phyloP scores from a whole-genome alignment of 2,888 invertebrate genomes.

The Lithosia quadra region DNA sequence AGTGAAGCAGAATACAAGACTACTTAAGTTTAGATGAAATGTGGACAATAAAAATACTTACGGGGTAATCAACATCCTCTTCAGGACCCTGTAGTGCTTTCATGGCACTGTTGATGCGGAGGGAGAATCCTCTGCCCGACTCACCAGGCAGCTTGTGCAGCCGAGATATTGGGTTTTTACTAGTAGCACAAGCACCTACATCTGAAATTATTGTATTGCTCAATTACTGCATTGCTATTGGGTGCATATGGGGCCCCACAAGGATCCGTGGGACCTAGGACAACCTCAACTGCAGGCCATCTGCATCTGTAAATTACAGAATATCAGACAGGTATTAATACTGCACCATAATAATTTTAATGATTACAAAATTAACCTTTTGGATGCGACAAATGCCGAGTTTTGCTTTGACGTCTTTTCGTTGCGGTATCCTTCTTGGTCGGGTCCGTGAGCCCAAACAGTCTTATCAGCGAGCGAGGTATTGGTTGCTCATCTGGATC shows the following conservation, averaged over 20 bases:
- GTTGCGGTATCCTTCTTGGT: slow-evolving; percentile 48
- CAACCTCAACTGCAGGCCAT: no score
- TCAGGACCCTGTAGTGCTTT: slow-evolving; percentile 77
- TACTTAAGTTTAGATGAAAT: no score
- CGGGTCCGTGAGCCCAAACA: slow-evolving; percentile 80
- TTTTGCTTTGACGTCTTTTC: slow-evolving; percentile 48
- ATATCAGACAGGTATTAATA: neutral
- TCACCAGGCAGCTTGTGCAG: slow-evolving; percentile 89
- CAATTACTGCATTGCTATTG: neutral
- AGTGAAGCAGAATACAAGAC: no score
- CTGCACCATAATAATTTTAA: neutral
- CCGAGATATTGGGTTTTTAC: slow-evolving; percentile 76
- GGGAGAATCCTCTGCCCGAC: slow-evolving; percentile 87
- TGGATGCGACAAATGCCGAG: slow-evolving; percentile 32
- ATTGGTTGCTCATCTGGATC: slow-evolving; percentile 91
- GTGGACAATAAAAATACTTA: slow-evolving; percentile 39
- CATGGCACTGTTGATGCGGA: slow-evolving; percentile 89
- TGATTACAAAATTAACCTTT: slow-evolving; percentile 5
- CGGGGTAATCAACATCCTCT: slow-evolving; percentile 68
- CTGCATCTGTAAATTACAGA: no score
- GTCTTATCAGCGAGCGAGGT: slow-evolving; percentile 89
- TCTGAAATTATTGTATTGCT: slow-evolving; percentile 24
- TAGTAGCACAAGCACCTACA: slow-evolving; percentile 24
- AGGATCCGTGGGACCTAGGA: no score
- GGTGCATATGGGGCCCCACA: neutral